Evolutionary conservation across 2,113 vertebrate genomes (phyloP).

Genomic region (Bolborhynchus lineola): DNA sequence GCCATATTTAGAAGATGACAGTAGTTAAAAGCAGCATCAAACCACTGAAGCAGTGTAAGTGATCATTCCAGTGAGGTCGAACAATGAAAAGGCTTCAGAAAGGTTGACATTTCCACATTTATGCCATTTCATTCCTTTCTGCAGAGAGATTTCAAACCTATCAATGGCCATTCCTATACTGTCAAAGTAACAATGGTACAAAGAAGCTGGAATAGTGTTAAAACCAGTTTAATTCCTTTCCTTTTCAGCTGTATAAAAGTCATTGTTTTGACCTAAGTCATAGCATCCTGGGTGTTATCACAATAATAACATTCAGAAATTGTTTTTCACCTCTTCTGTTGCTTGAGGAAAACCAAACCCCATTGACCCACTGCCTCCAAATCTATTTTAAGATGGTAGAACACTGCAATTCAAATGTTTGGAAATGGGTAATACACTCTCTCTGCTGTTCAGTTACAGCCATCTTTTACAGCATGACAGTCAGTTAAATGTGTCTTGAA

Average conservation of each 20-base stretch:
- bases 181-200: background rate
- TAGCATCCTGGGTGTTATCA: background rate
- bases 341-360: background rate
- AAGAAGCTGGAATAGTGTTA: background rate
- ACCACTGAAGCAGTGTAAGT: background rate
- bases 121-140: background rate
- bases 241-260: background rate
- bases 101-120: background rate
- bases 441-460: background rate
- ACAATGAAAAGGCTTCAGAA: background rate
- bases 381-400: background rate
- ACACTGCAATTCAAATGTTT: background rate
- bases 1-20: background rate
- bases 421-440: background rate
- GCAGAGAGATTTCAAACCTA: background rate
- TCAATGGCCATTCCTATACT: background rate
- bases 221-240: background rate
- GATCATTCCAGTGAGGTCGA: background rate
- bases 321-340: background rate
- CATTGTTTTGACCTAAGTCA: background rate
- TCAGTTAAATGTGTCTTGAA: background rate
- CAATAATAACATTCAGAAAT: background rate
- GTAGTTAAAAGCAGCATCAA: background rate
- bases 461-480: background rate
- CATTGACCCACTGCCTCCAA: background rate